Percentiles rank a stretch among this genome's conserved stretches.
Conservation (phyloP, 2,797 vertebrate species). For the Bradypodion ventrale region DNA sequence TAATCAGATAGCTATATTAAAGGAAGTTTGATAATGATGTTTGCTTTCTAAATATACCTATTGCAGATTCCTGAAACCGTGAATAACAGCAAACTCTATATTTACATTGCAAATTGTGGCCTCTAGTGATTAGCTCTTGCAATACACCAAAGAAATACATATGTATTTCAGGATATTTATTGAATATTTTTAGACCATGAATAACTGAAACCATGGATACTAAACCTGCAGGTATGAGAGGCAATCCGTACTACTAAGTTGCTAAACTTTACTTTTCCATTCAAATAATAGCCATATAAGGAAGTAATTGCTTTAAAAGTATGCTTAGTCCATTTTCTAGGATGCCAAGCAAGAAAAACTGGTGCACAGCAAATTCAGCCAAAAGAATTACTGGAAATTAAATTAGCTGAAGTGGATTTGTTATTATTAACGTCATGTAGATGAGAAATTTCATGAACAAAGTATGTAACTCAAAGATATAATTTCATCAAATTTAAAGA, state of each 20-base stretch:
- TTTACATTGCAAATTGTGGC: no score
- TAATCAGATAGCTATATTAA: background rate
- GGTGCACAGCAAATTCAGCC: conserved; percentile 30
- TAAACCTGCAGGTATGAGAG: no score
- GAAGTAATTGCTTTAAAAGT: background rate
- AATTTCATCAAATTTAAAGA: conserved; percentile 24
- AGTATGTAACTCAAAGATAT: conserved; percentile 39
- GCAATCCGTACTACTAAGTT: background rate
- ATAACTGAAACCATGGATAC: no score
- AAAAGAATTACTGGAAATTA: conserved; percentile 38
- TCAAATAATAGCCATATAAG: background rate
- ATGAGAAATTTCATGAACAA: conserved; percentile 27
- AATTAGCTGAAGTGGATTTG: conserved; percentile 38
- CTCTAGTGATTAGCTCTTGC: no score
- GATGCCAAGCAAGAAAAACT: background rate
- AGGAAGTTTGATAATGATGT: background rate
- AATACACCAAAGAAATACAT: no score
- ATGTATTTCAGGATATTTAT: no score
- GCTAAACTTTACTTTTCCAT: background rate
- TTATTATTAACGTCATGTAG: conserved; percentile 41
- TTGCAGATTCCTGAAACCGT: no score
- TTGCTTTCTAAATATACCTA: background rate
- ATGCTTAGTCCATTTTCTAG: background rate
- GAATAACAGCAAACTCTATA: no score
- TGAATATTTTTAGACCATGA: no score